Evolutionary conservation across 2,888 invertebrate species (phyloP), one percentile per base, ranked within the genome.

Genomic region (Blera fallax): DNA sequence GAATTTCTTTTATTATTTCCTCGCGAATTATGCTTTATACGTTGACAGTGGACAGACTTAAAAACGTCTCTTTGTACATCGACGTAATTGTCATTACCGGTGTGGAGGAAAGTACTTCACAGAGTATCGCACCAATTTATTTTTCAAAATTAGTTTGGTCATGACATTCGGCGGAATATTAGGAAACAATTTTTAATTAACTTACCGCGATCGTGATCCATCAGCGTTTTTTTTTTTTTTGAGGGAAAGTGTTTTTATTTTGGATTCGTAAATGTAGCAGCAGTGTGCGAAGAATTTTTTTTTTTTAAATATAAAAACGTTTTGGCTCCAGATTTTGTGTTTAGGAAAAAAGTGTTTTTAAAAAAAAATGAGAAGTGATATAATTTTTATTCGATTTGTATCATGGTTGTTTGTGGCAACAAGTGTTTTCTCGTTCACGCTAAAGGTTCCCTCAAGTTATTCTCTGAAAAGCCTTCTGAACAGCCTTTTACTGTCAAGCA

Each of bases 391-490:
- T 32, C 54, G 45, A 60, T 58, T 77, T 69, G 87, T 89, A 76
- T 87, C 89, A 40, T 89, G 90, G 89, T 87, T 89, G 84, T 85
- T 88, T 87, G 87, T 90, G 76, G 87, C 62, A 76, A 89, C 89
- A 69, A 89, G 89, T 88, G 88, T 89, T 79, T 88, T 87, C 52
- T 89, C 90, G 82, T 91, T 91, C 56, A 91, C 91, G 10, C 88
- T 91, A 74, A 89, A 90, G 67, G 91, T 91, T 87, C 91, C 91
- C 83, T 90, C 91, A 72, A 91, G 90, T 88, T 91, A 91, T 81
- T 91, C 91, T 83, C 72, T 91, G 88, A 91, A 91, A 88, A 91
- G 90, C 87, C 89, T 91, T 11, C 87, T 91, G n/a, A 91, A 91
- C 70, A 91, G 91, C 58, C 90, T 91, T 5, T 80, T 91, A 4